These are phyloP conservation scores for Hirtodrosophila cameraria DNA, from an alignment of 2,888 invertebrate species.

Conservation along the genomic window DNA sequence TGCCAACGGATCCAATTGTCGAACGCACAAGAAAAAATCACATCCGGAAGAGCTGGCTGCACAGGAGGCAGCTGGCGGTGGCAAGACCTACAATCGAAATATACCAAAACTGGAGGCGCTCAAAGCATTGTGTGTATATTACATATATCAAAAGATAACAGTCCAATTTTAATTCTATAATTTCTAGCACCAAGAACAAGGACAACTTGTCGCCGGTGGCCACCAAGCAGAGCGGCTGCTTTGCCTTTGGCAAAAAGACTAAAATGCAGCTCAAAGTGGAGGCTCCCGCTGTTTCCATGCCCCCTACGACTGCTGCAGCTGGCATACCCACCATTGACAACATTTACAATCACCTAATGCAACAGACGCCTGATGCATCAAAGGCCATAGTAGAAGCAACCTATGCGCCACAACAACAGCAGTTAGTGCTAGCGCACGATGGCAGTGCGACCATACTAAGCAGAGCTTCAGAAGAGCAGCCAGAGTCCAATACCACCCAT, in stretches of 20 bases:
- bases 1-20: slow-evolving; percentile 84
- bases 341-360: slow-evolving; percentile 69
- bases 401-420: slow-evolving; percentile 19
- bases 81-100: slow-evolving; percentile 79
- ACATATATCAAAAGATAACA: too few species aligned
- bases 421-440: slow-evolving; percentile 23
- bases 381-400: slow-evolving; percentile 11
- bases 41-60: slow-evolving; percentile 83
- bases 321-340: slow-evolving; percentile 70
- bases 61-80: slow-evolving; percentile 82
- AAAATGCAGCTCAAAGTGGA: slow-evolving; percentile 42
- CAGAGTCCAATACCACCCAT: slow-evolving; percentile 18
- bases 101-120: slow-evolving; percentile 83
- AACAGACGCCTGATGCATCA: slow-evolving; percentile 29
- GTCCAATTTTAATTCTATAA: neutral
- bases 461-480: slow-evolving; percentile 14
- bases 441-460: slow-evolving; percentile 17
- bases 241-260: slow-evolving; percentile 81
- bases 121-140: slow-evolving; percentile 80
- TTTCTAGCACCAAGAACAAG: slow-evolving; percentile 75
- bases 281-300: neutral
- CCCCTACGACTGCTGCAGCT: slow-evolving; percentile 14
- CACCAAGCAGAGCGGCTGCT: slow-evolving; percentile 80
- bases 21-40: slow-evolving; percentile 83
- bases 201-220: slow-evolving; percentile 81